Percentiles rank a stretch among this genome's conserved stretches.
These are phyloP conservation scores for Monomorium pharaonis DNA, from an alignment of 1,140 invertebrate species.

Conservation along the genomic window DNA sequence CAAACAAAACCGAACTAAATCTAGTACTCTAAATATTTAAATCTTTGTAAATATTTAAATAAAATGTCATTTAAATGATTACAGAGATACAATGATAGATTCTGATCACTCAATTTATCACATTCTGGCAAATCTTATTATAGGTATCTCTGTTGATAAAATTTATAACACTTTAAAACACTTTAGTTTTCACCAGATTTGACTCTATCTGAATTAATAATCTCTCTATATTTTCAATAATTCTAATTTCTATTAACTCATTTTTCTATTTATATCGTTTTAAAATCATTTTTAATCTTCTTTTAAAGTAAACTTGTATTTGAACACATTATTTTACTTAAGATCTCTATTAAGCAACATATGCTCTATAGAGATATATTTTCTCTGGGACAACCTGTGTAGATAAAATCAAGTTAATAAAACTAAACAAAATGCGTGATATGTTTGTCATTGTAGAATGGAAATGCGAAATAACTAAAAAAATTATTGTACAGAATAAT, in stretches of 20 bases:
- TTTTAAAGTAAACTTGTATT: no score
- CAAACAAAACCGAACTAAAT: not conserved
- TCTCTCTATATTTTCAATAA: not conserved
- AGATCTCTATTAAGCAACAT: not conserved
- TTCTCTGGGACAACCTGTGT: not conserved
- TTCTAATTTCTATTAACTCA: not conserved
- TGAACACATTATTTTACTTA: not conserved
- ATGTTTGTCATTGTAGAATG: constrained; percentile 10
- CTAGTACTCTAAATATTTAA: not conserved
- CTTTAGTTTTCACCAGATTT: not conserved
- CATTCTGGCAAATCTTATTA: not conserved
- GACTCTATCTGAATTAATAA: not conserved
- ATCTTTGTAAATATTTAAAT: not conserved
- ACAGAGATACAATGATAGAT: no score
- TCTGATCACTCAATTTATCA: not conserved
- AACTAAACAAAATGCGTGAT: not conserved
- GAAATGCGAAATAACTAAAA: not conserved
- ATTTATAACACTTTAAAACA: not conserved
- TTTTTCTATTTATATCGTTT: not conserved
- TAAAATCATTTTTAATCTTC: no score
- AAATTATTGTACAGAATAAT: not conserved
- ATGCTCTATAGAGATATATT: not conserved
- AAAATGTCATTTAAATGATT: no score
- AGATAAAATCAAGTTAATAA: not conserved
- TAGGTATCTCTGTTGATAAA: not conserved